These are phyloP conservation scores for Menidia beryllina DNA, from an alignment of 2,113 vertebrate species.

Conservation along the genomic window DNA sequence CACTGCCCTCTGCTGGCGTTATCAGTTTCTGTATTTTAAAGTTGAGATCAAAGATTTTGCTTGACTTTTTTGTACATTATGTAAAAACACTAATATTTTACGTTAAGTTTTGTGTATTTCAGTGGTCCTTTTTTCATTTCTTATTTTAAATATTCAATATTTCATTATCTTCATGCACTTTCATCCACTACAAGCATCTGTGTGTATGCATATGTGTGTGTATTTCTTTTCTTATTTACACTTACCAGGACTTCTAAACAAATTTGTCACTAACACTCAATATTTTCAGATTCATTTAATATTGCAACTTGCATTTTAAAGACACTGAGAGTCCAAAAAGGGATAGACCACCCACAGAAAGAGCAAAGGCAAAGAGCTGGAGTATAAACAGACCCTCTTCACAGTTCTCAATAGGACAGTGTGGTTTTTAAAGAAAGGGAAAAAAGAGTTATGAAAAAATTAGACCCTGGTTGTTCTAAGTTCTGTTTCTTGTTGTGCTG, in stretches of 20 bases:
- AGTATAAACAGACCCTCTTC: slow-evolving; percentile 22
- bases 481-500: slow-evolving; percentile 29
- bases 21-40: background rate
- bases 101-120: too few relatives aligned
- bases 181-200: too few relatives aligned
- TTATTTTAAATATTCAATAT: too few relatives aligned
- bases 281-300: slow-evolving; percentile 70
- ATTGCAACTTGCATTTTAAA: slow-evolving; percentile 71
- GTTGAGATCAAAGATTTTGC: too few relatives aligned
- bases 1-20: slow-evolving; percentile 53
- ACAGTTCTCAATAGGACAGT: background rate
- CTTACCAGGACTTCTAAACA: background rate
- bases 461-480: slow-evolving; percentile 21
- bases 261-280: slow-evolving; percentile 9
- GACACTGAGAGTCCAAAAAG: slow-evolving; percentile 56
- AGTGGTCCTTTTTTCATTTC: too few relatives aligned
- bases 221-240: background rate
- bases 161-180: too few relatives aligned
- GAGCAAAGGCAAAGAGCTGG: slow-evolving; percentile 54
- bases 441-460: slow-evolving; percentile 30
- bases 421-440: slow-evolving; percentile 24
- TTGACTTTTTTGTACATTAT: background rate
- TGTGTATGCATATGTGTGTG: too few relatives aligned
- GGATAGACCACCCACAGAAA: slow-evolving; percentile 55
- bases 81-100: too few relatives aligned